Evolutionary conservation across 2,888 invertebrate genomes (phyloP), one percentile per base, ranked within the genome.

Genomic region (Caenorhabditis japonica): DNA sequence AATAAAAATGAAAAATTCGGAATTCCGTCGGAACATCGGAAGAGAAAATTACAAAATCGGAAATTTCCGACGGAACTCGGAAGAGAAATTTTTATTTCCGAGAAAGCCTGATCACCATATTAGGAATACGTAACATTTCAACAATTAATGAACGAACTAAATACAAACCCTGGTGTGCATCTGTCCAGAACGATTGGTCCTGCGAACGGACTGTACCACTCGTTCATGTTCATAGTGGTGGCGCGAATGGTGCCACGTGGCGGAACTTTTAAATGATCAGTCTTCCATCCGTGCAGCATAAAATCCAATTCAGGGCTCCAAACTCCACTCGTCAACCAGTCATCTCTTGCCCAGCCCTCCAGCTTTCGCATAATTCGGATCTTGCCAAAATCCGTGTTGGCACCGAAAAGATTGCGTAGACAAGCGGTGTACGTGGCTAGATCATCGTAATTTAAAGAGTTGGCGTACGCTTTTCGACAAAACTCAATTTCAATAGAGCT

Each of bases 351-450:
- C 76, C 77, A 77, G 4, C 68, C 41, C 17, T 36, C n/a, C 25
- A 76, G 72, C 47, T 76, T 79, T 36, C 25, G 27, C 44, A 72
- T 52, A n/a, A 79, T 69, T 43, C 64, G 47, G 0, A 76, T 34
- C 27, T 58, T 68, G 3, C 61, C 79, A 17, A 76, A 58, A 23
- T 75, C 68, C 0, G 61, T 59, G 2, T 13, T 10, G 0, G 19
- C 39, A 1, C 53, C 53, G 43, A 62, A 59, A 12, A 84, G 62
- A 2, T 51, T 15, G 19, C 80, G 61, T 2, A 73, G 70, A 44
- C 84, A 84, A 4, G 83, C 72, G 46, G 80, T 78, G 53, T 75
- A 84, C 8, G 58, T 59, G 39, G 76, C 77, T 3, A 83, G 46
- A 36, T 78, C 80, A n/a, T 34, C 71, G 47, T 58, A 80, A 33